phyloP scores from a whole-genome alignment of 2,797 vertebrate genomes.

The Buphagus erythrorhynchus region DNA sequence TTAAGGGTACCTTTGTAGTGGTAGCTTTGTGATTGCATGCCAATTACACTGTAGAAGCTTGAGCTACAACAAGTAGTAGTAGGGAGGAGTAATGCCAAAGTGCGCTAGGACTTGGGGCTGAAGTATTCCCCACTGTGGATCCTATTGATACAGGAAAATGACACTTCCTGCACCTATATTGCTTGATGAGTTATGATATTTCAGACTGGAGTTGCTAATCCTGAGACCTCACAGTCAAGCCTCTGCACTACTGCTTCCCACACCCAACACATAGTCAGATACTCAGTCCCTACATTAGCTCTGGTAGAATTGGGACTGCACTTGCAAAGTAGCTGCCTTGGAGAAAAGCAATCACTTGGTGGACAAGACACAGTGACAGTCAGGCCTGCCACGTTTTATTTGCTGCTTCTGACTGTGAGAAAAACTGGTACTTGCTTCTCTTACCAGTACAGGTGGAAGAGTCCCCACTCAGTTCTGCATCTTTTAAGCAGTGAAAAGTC shows the following conservation, averaged over 20 bases:
- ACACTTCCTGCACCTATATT: neutral
- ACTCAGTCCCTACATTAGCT: neutral
- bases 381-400: neutral
- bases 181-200: neutral
- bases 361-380: neutral
- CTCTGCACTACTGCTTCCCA: neutral
- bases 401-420: neutral
- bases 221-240: neutral
- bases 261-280: accelerated
- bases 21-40: neutral
- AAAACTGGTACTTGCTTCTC: neutral
- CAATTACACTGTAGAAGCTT: neutral
- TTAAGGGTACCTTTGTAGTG: neutral
- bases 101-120: neutral
- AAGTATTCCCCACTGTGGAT: neutral
- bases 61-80: neutral
- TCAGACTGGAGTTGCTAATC: neutral
- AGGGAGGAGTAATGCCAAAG: neutral
- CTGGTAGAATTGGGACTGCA: neutral
- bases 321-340: neutral
- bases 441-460: neutral
- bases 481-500: neutral
- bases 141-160: neutral
- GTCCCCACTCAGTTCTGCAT: neutral
- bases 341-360: neutral